Evolutionary conservation across 2,797 vertebrate species (phyloP).

Genomic region (Characodon lateralis): DNA sequence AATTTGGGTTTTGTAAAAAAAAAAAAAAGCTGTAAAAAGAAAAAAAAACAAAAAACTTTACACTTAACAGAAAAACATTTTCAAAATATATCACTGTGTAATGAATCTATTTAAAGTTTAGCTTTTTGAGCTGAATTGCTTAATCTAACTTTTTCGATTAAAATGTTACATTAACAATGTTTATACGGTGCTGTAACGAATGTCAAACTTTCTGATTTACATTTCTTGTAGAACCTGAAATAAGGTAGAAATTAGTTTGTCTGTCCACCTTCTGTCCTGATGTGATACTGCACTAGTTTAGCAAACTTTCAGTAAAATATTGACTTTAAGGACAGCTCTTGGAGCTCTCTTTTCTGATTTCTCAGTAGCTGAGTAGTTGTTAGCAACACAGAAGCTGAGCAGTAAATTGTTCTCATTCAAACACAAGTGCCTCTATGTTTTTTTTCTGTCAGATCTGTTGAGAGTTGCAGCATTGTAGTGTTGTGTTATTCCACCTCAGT

Average conservation of each 20-base stretch:
- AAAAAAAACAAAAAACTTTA: no score
- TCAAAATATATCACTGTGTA: background rate
- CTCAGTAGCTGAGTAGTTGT: constrained; percentile 27
- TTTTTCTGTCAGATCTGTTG: constrained; percentile 33
- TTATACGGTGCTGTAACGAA: background rate
- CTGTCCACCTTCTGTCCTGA: constrained; percentile 9
- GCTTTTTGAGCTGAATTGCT: background rate
- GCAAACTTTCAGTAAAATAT: constrained; percentile 17
- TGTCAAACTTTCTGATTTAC: background rate
- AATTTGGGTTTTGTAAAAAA: background rate
- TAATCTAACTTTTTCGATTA: background rate
- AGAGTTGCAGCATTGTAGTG: constrained; percentile 11
- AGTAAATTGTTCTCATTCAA: constrained; percentile 59
- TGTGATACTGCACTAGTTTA: constrained; percentile 13
- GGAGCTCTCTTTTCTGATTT: constrained; percentile 38
- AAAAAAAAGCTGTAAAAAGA: no score
- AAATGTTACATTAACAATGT: background rate
- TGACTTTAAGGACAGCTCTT: constrained; percentile 26
- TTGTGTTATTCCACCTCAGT: constrained; percentile 22
- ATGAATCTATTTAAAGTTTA: background rate
- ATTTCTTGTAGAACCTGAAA: constrained; percentile 1
- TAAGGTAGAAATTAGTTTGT: background rate
- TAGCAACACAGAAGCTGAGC: constrained; percentile 27
- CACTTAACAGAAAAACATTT: background rate
- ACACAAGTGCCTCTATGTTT: constrained; percentile 36